These are phyloP conservation scores for Nasalis larvatus DNA, from an alignment of 2,113 vertebrate species.

Conservation along the genomic window DNA sequence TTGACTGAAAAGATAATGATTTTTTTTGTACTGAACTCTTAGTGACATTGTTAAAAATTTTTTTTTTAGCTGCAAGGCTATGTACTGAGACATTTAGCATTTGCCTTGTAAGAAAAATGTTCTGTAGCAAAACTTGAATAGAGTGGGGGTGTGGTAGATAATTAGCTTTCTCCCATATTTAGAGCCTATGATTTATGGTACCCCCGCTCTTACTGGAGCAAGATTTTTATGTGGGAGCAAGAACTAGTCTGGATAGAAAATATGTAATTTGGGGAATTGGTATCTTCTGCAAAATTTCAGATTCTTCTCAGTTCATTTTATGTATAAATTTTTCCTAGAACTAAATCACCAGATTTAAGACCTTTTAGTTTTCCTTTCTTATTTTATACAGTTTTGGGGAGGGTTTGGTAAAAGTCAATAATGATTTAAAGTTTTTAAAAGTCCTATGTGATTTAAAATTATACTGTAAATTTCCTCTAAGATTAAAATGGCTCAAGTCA, in stretches of 20 bases:
- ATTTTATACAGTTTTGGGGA: neutral
- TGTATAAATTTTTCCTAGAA: slow-evolving; percentile 51
- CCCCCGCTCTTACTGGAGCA: slow-evolving; percentile 54
- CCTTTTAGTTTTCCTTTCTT: neutral
- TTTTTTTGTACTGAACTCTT: slow-evolving; percentile 54
- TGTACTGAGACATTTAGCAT: slow-evolving; percentile 53
- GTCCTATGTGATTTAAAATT: neutral
- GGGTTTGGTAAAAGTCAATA: neutral
- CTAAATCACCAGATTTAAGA: slow-evolving; percentile 17
- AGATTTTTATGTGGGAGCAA: slow-evolving; percentile 67
- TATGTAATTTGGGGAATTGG: slow-evolving; percentile 57
- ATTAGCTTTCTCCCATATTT: slow-evolving; percentile 71
- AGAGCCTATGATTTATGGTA: slow-evolving; percentile 74
- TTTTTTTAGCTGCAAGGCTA: slow-evolving; percentile 44
- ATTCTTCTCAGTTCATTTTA: slow-evolving; percentile 29
- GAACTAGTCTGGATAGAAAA: slow-evolving; percentile 52
- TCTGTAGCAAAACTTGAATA: slow-evolving; percentile 64
- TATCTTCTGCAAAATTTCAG: slow-evolving; percentile 56
- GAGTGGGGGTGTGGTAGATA: slow-evolving; percentile 62
- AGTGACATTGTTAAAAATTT: slow-evolving; percentile 38
- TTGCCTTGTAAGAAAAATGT: slow-evolving; percentile 65
- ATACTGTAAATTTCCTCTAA: neutral
- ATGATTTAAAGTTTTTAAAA: neutral
- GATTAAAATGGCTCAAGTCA: neutral
- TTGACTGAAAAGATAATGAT: neutral